Evolutionary conservation across 2,888 invertebrate species (phyloP), one percentile per base, ranked within the genome.

Genomic region (Eristalis arbustorum): DNA sequence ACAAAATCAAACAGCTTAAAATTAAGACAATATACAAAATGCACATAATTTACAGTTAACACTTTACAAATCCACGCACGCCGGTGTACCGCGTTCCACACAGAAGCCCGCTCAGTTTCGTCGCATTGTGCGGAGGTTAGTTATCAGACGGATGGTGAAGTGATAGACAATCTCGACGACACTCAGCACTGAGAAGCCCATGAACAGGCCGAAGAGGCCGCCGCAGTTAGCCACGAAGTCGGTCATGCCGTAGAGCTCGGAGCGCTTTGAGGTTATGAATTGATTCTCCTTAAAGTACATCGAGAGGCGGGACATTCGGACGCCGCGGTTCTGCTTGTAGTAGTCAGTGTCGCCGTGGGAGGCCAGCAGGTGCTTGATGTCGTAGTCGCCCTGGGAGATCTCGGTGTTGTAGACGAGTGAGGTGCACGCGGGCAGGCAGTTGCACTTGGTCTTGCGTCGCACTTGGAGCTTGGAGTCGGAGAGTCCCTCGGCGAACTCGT

Each of bases 261-360:
- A 95, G 3, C 96, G 93, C 61, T 94, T 94, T 0, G 95, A 95
- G 0, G 95, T 95, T 63, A 95, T 95, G 89, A 95, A 96, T 90
- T 96, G 95, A 49, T 94, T 94, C 89, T 96, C 95, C 90, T 96
- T 96, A 92, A 96, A 96, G 92, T 95, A 96, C 62, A 96, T 94
- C 88, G 94, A 94, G 13, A 96, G 93, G 2, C 95, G 93, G 0
- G 96, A 94, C 92, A 94, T 93, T 83, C 93, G 92, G 0, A 94
- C 91, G 61, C 95, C 95, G 64, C 89, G 93, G 89, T 89, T 91
- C 18, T 91, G 89, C 13, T 88, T 59, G 56, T 90, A 76, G 64
- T 91, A 92, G 0, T 90, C 84, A 0, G 90, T 90, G 37, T 91
- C 90, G 1, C 90, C 90, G 56, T 90, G 89, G 13, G 91, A 91